phyloP scores from a whole-genome alignment of 2,888 invertebrate genomes.

The Erebia ligea region DNA sequence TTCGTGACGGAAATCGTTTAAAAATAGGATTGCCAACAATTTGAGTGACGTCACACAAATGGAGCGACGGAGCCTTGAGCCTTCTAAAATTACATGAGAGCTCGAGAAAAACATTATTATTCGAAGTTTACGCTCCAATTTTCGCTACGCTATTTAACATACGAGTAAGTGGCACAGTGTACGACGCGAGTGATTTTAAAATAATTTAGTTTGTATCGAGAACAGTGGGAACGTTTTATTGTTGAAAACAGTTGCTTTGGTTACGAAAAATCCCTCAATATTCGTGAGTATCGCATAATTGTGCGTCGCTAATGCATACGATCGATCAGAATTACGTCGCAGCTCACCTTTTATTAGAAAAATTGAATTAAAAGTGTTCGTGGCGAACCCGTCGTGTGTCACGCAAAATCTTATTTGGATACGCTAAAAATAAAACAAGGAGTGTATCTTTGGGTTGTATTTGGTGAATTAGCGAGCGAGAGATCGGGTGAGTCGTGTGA shows the following conservation, averaged over 20 bases:
- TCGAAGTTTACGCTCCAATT: constrained; percentile 63
- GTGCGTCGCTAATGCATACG: constrained; percentile 54
- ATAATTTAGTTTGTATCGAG: constrained; percentile 46
- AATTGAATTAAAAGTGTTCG: constrained; percentile 51
- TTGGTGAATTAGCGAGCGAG: constrained; percentile 72
- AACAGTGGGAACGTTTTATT: constrained; percentile 47
- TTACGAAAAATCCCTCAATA: constrained; percentile 61
- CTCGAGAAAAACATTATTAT: constrained; percentile 69
- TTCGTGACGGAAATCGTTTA: constrained; percentile 71
- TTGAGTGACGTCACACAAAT: constrained; percentile 77
- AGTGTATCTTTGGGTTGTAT: constrained; percentile 75
- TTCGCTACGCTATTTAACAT: constrained; percentile 51
- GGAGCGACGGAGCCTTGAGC: constrained; percentile 67
- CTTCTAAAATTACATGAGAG: constrained; percentile 79
- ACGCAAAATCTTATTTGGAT: constrained; percentile 59
- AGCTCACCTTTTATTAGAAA: constrained; percentile 52
- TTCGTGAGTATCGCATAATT: constrained; percentile 71
- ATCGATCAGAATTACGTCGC: constrained; percentile 62
- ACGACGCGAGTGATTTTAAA: constrained; percentile 59
- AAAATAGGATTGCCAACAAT: constrained; percentile 83
- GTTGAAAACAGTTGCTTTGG: constrained; percentile 61
- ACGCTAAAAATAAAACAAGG: constrained; percentile 74
- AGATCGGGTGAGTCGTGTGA: constrained; percentile 69
- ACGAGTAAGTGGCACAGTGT: constrained; percentile 62
- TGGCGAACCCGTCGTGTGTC: constrained; percentile 55